Conservation (phyloP, 2,888 invertebrate genomes). For the Xanthia togata region DNA sequence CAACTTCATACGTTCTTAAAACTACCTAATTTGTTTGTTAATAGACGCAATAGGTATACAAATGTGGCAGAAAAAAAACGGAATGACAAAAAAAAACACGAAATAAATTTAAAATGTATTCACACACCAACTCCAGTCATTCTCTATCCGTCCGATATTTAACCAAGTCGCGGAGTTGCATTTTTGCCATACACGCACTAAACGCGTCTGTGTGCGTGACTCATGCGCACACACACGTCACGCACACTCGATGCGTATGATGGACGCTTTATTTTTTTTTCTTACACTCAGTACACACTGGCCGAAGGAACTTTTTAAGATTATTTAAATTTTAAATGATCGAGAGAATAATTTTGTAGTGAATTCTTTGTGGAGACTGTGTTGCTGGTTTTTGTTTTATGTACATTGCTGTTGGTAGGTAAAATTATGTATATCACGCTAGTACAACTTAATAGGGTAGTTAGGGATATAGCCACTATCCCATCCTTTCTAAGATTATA, state of each 20-base stretch:
- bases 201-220: slow-evolving; percentile 71
- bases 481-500: too few species aligned
- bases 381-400: neutral
- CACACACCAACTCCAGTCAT: slow-evolving; percentile 61
- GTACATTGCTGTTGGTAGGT: neutral
- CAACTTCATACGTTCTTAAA: neutral
- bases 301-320: slow-evolving; percentile 63
- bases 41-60: too few species aligned
- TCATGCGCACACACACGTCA: slow-evolving; percentile 65
- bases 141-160: slow-evolving; percentile 83
- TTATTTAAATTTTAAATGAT: slow-evolving; percentile 57
- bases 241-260: slow-evolving; percentile 70
- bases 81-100: neutral
- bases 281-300: slow-evolving; percentile 67
- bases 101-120: neutral
- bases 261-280: slow-evolving; percentile 70
- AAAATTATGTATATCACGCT: too few species aligned
- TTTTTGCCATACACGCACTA: slow-evolving; percentile 89
- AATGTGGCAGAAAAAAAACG: too few species aligned
- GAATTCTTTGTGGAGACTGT: slow-evolving; percentile 10
- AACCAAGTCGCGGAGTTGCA: slow-evolving; percentile 89
- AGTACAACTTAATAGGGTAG: too few species aligned
- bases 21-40: neutral
- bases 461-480: too few species aligned
- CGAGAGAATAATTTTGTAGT: slow-evolving; percentile 28